A percentile compares a stretch with the other conserved stretches of the same genome.
Evolutionary conservation across 2,797 vertebrate genomes (phyloP).

Genomic region (Lithobates sylvaticus): DNA sequence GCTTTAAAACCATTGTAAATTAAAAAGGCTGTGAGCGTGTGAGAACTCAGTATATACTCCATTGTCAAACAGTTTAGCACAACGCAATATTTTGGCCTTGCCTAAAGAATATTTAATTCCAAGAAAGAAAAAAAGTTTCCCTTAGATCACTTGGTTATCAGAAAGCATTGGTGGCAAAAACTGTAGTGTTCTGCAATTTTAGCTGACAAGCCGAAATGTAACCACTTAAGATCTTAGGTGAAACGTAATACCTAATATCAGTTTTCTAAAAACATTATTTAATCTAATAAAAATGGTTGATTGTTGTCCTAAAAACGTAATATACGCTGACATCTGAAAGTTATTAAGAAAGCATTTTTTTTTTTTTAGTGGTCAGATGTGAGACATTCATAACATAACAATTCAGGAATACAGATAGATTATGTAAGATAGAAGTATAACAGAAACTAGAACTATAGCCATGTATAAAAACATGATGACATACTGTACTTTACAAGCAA

Average conservation of each 20-base stretch:
- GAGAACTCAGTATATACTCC: not conserved
- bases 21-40: not conserved
- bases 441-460: constrained; percentile 40
- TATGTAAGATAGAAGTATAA: constrained; percentile 58
- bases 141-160: constrained; percentile 45
- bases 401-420: constrained; percentile 58
- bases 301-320: constrained; percentile 59
- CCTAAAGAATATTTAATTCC: constrained; percentile 21
- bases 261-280: constrained; percentile 62
- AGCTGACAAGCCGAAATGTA: constrained; percentile 57
- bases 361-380: constrained; percentile 39
- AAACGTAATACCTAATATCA: constrained; percentile 61
- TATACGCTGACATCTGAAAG: constrained; percentile 61
- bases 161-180: constrained; percentile 49
- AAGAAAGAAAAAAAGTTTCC: not conserved
- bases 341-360: constrained; percentile 55
- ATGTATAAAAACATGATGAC: constrained; percentile 54
- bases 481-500: constrained; percentile 48
- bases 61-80: constrained; percentile 27
- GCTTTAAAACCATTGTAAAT: not conserved
- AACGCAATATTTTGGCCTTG: constrained; percentile 48
- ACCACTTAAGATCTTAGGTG: constrained; percentile 56
- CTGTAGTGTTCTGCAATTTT: constrained; percentile 43
- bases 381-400: constrained; percentile 60
- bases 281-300: constrained; percentile 61